Evolutionary conservation across 2,113 vertebrate genomes (phyloP), one percentile per base, ranked within the genome.

Genomic region (Cettia cetti): DNA sequence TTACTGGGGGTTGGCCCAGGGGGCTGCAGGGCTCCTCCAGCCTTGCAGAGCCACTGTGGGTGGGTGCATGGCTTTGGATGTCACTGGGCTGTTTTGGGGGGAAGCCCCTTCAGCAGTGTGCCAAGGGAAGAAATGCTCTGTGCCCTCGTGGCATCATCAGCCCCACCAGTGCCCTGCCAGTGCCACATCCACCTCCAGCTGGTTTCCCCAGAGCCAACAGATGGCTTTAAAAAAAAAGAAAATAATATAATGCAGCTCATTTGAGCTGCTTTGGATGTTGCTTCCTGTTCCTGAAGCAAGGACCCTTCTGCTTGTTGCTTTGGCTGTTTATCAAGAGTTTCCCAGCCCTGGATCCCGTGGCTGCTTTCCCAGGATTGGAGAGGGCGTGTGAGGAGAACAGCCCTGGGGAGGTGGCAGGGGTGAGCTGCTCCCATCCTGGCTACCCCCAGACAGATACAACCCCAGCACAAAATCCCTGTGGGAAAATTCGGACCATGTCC

Each of bases 351-450:
- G 63, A 86, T 90, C 71, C 71, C 0, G 0, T 0, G 1, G 63
- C 71, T 88, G 54, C 56, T 89, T 77, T 94, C 59, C 63, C 1
- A 9, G 82, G 66, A 72, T 28, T 82, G 60, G 76, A 27, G 49
- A 77, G 68, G 27, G 44, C 3, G 3, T 53, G 66, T 45, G 52
- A 74, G 45, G 54, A 86, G 59, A 56, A 28, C 33, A 45, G 64
- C 0, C 0, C 22, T 39, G 50, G 15, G 35, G 31, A 79, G 31
- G 40, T 7, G 0, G 0, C 40, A 75, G 37, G 49, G 21, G 2
- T 44, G 35, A 10, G 44, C 66, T 93, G 59, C 50, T 91, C 57
- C 52, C 3, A 7, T 11, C 71, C 66, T 35, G 31, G 49, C 53
- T 82, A 31, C 14, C 13, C 68, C 35, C 74, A 64, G 42, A 18